Conservation (phyloP, 2,888 invertebrate genomes). For the Hylaea fasciaria region DNA sequence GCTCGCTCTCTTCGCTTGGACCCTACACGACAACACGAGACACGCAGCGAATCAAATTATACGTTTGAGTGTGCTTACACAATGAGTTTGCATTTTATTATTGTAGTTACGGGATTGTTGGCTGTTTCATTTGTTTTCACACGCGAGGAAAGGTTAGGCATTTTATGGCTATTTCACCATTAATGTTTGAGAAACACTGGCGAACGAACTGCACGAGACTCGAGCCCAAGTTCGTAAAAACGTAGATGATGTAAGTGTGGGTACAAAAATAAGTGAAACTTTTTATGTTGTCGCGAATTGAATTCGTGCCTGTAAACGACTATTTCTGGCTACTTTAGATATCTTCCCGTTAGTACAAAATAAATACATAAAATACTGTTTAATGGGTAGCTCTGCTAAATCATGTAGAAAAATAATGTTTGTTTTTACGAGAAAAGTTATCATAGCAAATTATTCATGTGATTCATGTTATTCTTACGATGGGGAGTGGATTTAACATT, state of each 20-base stretch:
- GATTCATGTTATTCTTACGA: conserved; percentile 9
- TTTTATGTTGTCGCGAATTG: too few species aligned
- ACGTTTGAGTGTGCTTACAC: conserved; percentile 10
- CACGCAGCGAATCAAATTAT: conserved; percentile 15
- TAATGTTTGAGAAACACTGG: too few species aligned
- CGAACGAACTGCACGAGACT: conserved; percentile 5
- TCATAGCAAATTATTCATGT: conserved; percentile 16
- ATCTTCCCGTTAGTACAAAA: too few species aligned
- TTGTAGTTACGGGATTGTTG: background rate
- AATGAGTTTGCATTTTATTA: conserved; percentile 17
- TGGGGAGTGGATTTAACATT: conserved; percentile 1
- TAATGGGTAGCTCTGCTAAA: too few species aligned
- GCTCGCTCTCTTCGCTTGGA: too few species aligned
- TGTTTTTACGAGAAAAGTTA: conserved; percentile 11
- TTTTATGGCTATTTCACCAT: too few species aligned
- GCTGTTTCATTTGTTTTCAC: conserved; percentile 4
- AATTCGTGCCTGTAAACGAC: too few species aligned
- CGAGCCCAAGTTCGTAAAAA: too few species aligned
- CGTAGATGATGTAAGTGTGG: too few species aligned
- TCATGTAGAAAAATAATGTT: conserved; percentile 9
- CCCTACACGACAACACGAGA: background rate
- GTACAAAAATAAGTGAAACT: too few species aligned
- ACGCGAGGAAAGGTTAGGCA: conserved; percentile 10
- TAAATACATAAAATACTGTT: too few species aligned
- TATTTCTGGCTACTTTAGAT: too few species aligned